These are phyloP conservation scores for Harpalus rubripes DNA, from an alignment of 2,888 invertebrate genomes.

Conservation along the genomic window DNA sequence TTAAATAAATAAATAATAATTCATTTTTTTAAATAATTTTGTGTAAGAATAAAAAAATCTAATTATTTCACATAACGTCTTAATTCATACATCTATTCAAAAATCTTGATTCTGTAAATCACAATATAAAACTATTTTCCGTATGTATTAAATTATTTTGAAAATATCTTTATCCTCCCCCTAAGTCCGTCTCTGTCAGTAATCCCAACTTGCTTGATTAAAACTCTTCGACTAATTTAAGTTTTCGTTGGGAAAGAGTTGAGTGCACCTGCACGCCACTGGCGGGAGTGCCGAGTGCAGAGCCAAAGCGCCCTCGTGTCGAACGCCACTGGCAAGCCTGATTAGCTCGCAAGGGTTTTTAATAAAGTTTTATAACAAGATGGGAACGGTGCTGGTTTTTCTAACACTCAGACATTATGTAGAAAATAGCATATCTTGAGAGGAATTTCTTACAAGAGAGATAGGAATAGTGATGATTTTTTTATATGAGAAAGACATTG, in stretches of 20 bases:
- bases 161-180: background rate
- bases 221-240: conserved; percentile 66
- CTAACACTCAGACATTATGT: conserved; percentile 54
- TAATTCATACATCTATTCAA: too few species aligned
- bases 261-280: conserved; percentile 35
- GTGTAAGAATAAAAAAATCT: too few species aligned
- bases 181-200: conserved; percentile 17
- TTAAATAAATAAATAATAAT: too few species aligned
- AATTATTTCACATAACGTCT: too few species aligned
- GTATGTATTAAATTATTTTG: background rate
- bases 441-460: conserved; percentile 9
- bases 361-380: conserved; percentile 61
- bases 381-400: conserved; percentile 41
- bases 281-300: background rate
- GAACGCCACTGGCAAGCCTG: conserved; percentile 44
- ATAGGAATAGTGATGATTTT: background rate
- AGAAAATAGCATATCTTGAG: conserved; percentile 35
- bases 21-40: too few species aligned
- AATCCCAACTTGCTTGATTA: conserved; percentile 64
- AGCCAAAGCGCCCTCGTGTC: background rate
- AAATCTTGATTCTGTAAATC: too few species aligned
- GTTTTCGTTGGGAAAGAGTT: conserved; percentile 64
- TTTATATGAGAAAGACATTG: background rate
- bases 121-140: too few species aligned
- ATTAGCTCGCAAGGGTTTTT: conserved; percentile 60